Base-by-base conservation (phyloP, 1,140 invertebrate genomes). In the Venturia canescens region DNA sequence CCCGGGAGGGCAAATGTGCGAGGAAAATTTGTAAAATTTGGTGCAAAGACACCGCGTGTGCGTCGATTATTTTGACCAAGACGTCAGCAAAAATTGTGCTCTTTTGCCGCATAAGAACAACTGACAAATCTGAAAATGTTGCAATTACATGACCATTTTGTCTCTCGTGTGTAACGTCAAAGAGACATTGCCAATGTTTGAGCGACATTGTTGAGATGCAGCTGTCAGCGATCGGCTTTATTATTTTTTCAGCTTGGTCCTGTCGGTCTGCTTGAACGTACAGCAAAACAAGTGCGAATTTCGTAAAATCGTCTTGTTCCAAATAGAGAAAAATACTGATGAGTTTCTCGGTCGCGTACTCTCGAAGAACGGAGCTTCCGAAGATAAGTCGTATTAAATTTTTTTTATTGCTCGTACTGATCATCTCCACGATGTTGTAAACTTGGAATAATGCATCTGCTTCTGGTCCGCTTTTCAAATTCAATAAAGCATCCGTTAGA, bases 1-100 rank as follows among this genome's bases (percentile, higher is more conserved):
- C 93, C 53, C 93, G 88, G 1, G 93, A 93, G 0, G 94, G 93
- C 23, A 94, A 84, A 86, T 94, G 94, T 27, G 93, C 93, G 31
- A 94, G 82, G 83, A 94, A 94, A 9, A 94, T 91, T 87, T 94
- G 93, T 71, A 94, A 91, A 44, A 94, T 87, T 84, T 93, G 90
- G 82, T 92, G 91, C 34, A 94, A 83, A 27, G 90, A 91, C 4
- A 93, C 84, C 16, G 89, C 84, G 57, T 88, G 89, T 26, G 89
- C 87, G 50, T 92, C 89, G 57, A 92, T 90, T 9, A 94, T 85
- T 23, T 91, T 82, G 31, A 87, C 86, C 1, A 94, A 87, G 29
- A 93, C 86, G 15, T 91, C 85, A 0, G 93, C 90, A 38, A 94
- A 91, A 3, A 92, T 85, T 0, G 85, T 85, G 6, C 91, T 91